A percentile compares a stretch with the other conserved stretches of the same genome.
Conservation (phyloP, 2,113 vertebrate species). For the Columba livia region DNA sequence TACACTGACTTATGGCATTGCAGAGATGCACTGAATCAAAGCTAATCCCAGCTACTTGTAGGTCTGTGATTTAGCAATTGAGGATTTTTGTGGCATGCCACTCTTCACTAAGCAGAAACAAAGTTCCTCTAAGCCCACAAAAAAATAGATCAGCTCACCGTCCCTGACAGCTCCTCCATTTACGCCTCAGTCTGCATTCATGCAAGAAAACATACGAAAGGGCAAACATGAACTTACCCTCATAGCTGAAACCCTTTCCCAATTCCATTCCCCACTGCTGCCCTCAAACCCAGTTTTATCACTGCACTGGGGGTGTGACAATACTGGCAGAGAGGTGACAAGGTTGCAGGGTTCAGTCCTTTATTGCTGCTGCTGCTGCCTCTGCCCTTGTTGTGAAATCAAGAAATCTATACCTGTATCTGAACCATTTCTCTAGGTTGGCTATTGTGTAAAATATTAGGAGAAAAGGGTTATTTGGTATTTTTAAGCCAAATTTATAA, state of each 20-base stretch:
- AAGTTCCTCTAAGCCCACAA: not conserved
- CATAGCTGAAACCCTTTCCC: not conserved
- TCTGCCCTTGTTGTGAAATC: not conserved
- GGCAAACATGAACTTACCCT: not conserved
- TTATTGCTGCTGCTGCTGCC: not conserved
- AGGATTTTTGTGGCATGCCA: not conserved
- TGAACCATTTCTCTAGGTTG: not conserved
- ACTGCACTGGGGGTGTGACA: not conserved
- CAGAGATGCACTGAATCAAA: not conserved
- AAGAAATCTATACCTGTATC: not conserved
- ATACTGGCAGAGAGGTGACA: rapidly evolving
- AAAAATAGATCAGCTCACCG: not conserved
- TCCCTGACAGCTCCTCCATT: not conserved
- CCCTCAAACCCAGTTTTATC: not conserved
- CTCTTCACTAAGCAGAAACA: not conserved
- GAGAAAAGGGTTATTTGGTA: not conserved
- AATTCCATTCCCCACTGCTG: not conserved
- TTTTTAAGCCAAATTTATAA: not conserved
- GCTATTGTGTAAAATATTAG: not conserved
- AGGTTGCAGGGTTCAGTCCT: not conserved
- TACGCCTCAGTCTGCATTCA: not conserved
- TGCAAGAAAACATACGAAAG: not conserved
- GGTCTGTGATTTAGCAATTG: not conserved
- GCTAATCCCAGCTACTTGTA: not conserved
- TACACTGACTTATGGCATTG: not conserved